Evolutionary conservation across 53 echinoderm and acorn worm species (phyloP), one percentile per base, ranked within the genome.

Genomic region (Antedon mediterranea): DNA sequence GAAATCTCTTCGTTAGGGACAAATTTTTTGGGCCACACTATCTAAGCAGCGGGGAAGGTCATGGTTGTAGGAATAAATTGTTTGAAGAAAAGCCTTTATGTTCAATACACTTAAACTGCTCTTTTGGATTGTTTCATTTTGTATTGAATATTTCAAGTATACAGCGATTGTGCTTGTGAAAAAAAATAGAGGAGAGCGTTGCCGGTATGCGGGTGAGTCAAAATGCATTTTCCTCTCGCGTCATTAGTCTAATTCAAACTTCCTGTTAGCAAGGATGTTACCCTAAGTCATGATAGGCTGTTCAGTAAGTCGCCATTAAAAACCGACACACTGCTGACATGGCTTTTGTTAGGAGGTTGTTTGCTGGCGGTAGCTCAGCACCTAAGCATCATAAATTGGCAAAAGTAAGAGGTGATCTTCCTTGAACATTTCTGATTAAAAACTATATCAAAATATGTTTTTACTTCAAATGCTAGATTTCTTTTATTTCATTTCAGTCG

Each of bases 181-280:
- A 26, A 57, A 41, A 41, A 18, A 57, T 57, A 57, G 15, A 57
- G 57, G 57, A 57, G 26, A 57, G 57, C 3, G 37, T 37, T 37
- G 57, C 57, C 57, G 57, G 57, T 57, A 57, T 57, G 57, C 57
- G 57, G 57, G 57, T 57, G 57, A 57, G 57, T 57, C 57, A 57
- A 57, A 57, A 57, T 57, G 57, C 20, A 57, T 57, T 57, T 57
- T 57, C 57, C 57, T 57, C 57, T 57, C 57, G 57, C 57, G 57
- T 57, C 57, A 57, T 57, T 57, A 57, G 57, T 57, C 57, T 57
- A 57, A 57, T 57, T 57, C 20, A 57, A 57, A 57, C 57, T 57
- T 57, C 57, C 57, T 57, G 57, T 26, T 23, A 57, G 57, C 57
- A 57, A 57, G 57, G 57, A 57, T 57, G 57, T 57, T 57, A 23